Conservation (phyloP, 1,140 invertebrate genomes). For the Ditylenchus dipsaci region DNA sequence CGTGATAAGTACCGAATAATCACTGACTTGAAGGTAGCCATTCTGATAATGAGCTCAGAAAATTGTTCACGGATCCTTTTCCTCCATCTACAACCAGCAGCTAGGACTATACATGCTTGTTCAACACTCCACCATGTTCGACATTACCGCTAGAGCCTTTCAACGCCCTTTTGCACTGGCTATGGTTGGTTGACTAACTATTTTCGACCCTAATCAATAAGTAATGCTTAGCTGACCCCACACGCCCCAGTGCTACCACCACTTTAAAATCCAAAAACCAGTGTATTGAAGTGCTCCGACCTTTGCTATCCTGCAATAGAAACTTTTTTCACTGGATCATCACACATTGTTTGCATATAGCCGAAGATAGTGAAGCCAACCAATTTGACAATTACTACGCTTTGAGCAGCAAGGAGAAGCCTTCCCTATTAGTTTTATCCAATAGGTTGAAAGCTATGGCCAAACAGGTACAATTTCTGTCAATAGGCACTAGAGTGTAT, state of each 20-base stretch:
- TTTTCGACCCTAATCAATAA: too few relatives aligned
- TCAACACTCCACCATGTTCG: conserved; percentile 43
- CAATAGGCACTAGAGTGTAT: too few relatives aligned
- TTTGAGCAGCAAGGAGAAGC: conserved; percentile 10
- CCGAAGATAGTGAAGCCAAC: conserved; percentile 26
- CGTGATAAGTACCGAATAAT: too few relatives aligned
- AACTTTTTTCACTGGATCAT: conserved; percentile 33
- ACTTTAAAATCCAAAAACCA: conserved; percentile 24
- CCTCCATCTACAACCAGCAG: conserved; percentile 43
- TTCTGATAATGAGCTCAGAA: conserved; percentile 54
- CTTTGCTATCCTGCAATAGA: conserved; percentile 46
- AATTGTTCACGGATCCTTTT: conserved; percentile 45
- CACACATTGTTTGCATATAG: conserved; percentile 22
- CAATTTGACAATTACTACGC: conserved; percentile 37
- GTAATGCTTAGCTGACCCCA: conserved; percentile 13
- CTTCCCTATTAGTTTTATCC: background rate
- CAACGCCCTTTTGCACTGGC: conserved; percentile 49
- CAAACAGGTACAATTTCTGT: conserved; percentile 23
- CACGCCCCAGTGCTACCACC: conserved; percentile 22
- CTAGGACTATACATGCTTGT: conserved; percentile 41
- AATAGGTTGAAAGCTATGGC: conserved; percentile 37
- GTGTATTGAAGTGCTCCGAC: conserved; percentile 26
- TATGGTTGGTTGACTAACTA: background rate
- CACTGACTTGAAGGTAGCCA: conserved; percentile 28
- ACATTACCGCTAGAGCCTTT: conserved; percentile 51